A percentile compares a stretch with the other conserved stretches of the same genome.
Evolutionary conservation across 2,797 vertebrate species (phyloP).

Genomic region (Paguma larvata): DNA sequence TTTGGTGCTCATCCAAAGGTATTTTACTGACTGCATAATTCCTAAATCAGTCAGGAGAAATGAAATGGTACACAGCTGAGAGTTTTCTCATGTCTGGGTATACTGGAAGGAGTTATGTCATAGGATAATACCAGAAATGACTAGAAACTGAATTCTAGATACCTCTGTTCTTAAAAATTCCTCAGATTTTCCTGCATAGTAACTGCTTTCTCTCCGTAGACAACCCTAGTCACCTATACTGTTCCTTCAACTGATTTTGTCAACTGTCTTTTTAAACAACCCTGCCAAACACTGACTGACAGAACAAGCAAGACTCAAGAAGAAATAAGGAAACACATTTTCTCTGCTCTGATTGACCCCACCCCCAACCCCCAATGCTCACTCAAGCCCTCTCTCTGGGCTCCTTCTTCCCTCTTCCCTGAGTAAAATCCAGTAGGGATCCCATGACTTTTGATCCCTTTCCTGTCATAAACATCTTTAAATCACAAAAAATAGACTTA

Average conservation of each 20-base stretch:
- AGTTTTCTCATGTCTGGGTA: background rate
- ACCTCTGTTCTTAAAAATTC: background rate
- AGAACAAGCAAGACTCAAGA: background rate
- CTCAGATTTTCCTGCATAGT: background rate
- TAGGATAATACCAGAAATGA: background rate
- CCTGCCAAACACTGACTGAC: background rate
- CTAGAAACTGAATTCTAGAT: background rate
- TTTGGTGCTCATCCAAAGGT: background rate
- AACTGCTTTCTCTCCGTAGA: background rate
- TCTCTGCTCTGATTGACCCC: background rate
- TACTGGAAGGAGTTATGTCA: background rate
- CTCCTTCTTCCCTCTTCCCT: background rate
- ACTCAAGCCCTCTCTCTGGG: background rate
- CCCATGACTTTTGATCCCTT: background rate
- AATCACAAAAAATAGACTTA: background rate
- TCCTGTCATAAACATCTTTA: background rate
- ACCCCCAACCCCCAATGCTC: fast-evolving
- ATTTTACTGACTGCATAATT: background rate
- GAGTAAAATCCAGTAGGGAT: background rate
- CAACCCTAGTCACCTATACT: background rate
- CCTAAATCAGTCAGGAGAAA: background rate
- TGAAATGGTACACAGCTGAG: background rate
- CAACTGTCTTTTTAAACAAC: background rate
- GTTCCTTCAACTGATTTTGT: background rate
- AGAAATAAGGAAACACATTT: background rate